Base-by-base conservation (phyloP, 2,888 invertebrate genomes). In the Tenthredo distinguenda region DNA sequence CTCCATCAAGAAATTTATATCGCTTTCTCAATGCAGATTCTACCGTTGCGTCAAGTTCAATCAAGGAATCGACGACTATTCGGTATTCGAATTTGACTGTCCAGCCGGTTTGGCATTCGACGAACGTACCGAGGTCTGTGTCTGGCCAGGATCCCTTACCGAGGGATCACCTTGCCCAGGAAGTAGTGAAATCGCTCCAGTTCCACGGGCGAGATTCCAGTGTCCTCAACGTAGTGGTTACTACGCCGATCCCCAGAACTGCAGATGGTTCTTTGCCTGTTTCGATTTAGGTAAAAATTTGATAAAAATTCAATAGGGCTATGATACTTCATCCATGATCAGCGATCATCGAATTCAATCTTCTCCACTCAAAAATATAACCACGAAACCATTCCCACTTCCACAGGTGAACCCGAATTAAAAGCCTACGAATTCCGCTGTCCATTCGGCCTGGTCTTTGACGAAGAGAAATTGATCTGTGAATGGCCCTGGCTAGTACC, bases 211-310 rank as follows among this genome's bases (percentile, higher is more conserved):
- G 0, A 95, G 96, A 89, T 97, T 97, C 92, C 93, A 95, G 50
- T 97, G 97, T 90, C 96, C 96, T 0, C 94, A 94, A 76, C 95
- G 95, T 88, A 95, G 95, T 93, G 97, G 97, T 86, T 97, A 97
- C 92, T 97, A 96, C 91, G 96, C 96, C 0, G 97, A 97, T 92
- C 97, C 97, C 0, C 96, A 96, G 92, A 97, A 97, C 93, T 97
- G 97, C 88, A 95, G 97, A 85, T 97, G 97, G 97, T 97, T 97
- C 95, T 97, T 97, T 93, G 97, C 97, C 37, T 97, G 97, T 90
- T 94, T 96, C 85, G 96, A 97, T 92, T 96, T 96, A 91, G 96
- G 96, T 81, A 81, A 65, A 40, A 62, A 31, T 0, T 6, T 9
- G 18, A 40, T 18, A 2, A 2, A 21, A 3, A n/a, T 10, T 0